Conservation (phyloP, 2,888 invertebrate genomes). For the Conomelus anceps region DNA sequence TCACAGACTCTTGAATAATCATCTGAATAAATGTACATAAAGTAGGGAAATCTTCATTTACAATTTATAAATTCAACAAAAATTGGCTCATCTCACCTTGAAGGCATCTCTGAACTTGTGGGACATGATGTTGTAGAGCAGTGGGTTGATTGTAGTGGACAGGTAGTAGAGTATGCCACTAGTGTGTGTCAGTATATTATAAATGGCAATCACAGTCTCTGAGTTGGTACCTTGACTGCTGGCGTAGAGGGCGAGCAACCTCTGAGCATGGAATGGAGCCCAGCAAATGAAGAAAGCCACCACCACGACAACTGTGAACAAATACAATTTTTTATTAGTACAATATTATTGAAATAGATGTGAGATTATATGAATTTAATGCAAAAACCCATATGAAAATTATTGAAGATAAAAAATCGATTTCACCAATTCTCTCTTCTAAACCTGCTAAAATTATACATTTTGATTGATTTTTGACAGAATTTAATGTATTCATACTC, state of each 20-base stretch:
- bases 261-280: conserved; percentile 89
- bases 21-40: too few species aligned
- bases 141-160: conserved; percentile 87
- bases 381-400: too few species aligned
- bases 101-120: conserved; percentile 69
- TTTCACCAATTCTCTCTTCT: too few species aligned
- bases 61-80: not conserved
- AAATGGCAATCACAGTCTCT: conserved; percentile 47
- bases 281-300: conserved; percentile 76
- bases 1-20: too few species aligned
- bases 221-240: conserved; percentile 18
- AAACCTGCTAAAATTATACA: too few species aligned
- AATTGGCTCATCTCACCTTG: conserved; percentile 32
- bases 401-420: too few species aligned
- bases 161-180: conserved; percentile 88
- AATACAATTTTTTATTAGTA: conserved; percentile 13
- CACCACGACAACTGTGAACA: conserved; percentile 69
- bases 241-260: conserved; percentile 57
- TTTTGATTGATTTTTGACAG: too few species aligned
- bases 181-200: conserved; percentile 65
- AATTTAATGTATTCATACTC: too few species aligned
- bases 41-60: not conserved
- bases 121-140: conserved; percentile 91
- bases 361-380: too few species aligned
- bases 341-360: not conserved